Evolutionary conservation across 2,113 vertebrate species (phyloP).

Genomic region (Silurus glanis): DNA sequence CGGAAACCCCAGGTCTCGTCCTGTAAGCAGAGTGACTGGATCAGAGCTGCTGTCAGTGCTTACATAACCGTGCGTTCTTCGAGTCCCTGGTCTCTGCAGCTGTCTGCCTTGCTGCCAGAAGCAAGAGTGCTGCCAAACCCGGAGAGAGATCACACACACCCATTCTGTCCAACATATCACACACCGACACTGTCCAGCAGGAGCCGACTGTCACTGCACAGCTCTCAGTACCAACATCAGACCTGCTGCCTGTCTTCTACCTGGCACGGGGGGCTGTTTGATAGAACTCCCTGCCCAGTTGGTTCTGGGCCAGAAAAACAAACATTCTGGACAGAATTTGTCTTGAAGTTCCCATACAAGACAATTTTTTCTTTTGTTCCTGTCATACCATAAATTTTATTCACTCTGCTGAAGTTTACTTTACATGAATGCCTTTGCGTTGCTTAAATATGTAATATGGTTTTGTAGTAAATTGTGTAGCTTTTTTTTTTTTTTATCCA

Average conservation of each 20-base stretch:
- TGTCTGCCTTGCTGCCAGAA: slow-evolving; percentile 54
- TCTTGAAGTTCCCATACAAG: neutral
- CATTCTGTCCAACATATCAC: slow-evolving; percentile 40
- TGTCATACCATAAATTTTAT: neutral
- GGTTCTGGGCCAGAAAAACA: neutral
- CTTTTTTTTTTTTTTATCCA: neutral
- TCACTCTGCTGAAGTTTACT: slow-evolving; percentile 1
- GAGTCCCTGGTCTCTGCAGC: slow-evolving; percentile 47
- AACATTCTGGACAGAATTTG: neutral
- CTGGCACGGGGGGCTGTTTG: neutral
- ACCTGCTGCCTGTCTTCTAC: slow-evolving; percentile 15
- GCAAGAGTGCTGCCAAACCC: slow-evolving; percentile 49
- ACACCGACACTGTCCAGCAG: slow-evolving; percentile 41
- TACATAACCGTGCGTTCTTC: slow-evolving; percentile 47
- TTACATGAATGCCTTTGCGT: neutral
- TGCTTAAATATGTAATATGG: neutral
- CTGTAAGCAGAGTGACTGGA: slow-evolving; percentile 29
- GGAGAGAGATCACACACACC: slow-evolving; percentile 38
- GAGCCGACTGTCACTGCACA: slow-evolving; percentile 41
- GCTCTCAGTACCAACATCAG: slow-evolving; percentile 23
- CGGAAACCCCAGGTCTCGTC: neutral
- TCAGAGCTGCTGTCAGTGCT: slow-evolving; percentile 45
- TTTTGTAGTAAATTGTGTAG: neutral
- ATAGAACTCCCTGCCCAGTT: neutral
- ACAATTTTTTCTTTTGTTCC: neutral